Conservation (phyloP, 2,797 vertebrate species). For the Enteromius afrohamiltoni region DNA sequence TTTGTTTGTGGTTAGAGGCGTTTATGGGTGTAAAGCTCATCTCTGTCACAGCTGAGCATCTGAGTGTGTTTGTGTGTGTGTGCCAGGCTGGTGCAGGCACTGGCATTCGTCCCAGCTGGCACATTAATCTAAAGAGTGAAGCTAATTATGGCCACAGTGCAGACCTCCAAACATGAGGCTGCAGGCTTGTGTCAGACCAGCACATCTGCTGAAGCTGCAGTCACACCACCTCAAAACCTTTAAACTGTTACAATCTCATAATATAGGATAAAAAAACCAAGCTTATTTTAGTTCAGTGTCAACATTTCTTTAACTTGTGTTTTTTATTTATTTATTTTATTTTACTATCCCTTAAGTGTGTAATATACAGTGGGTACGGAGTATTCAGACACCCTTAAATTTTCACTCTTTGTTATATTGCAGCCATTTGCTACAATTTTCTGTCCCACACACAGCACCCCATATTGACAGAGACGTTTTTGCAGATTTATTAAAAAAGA, state of each 20-base stretch:
- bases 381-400: too few relatives aligned
- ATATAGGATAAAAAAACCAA: background rate
- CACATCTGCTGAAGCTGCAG: background rate
- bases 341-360: background rate
- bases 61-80: background rate
- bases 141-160: slow-evolving; percentile 11
- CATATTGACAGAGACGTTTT: too few relatives aligned
- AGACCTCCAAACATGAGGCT: background rate
- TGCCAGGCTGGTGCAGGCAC: background rate
- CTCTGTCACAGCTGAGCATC: slow-evolving; percentile 51
- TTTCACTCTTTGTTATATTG: too few relatives aligned
- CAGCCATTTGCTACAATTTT: too few relatives aligned
- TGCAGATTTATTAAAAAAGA: too few relatives aligned
- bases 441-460: too few relatives aligned
- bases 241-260: background rate
- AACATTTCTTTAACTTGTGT: background rate
- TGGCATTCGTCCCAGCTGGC: background rate
- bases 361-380: background rate
- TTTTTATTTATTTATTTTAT: background rate
- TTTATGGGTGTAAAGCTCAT: slow-evolving; percentile 56
- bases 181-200: slow-evolving; percentile 4
- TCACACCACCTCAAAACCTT: background rate
- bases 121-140: slow-evolving; percentile 11
- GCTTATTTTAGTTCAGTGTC: background rate
- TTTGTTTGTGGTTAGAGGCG: slow-evolving; percentile 57